Base-by-base conservation (phyloP, 2,797 vertebrate genomes). In the Notolepis coatsorum region DNA sequence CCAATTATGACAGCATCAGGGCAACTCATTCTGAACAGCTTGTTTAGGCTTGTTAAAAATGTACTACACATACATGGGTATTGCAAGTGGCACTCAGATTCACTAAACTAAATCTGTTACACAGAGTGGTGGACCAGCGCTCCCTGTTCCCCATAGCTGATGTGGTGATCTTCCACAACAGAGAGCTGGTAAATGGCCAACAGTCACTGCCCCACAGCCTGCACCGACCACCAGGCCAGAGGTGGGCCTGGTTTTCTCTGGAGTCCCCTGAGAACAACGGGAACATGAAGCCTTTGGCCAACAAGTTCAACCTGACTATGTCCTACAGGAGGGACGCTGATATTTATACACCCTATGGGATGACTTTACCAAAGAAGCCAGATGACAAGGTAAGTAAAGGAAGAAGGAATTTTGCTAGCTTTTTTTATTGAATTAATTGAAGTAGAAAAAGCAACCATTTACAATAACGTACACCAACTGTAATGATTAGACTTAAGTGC, bases 211-310 rank as follows among this genome's bases (percentile, higher is more conserved):
- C 96, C 0, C 6, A 76, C 0, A 51, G 84, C 41, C 82, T 86
- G 0, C 57, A 43, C 13, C 84, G 94, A 0, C 92, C 91, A 0
- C 66, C 0, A 0, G 67, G 82, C 2, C 97, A 99, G 80, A 92
- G 89, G 66, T 99, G 97, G 97, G 90, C 95, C 5, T 99, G 97
- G 97, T 80, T 95, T 20, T 96, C 95, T 12, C 65, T 99, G 80
- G 97, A 99, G 80, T 88, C 95, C 0, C 94, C 94, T 0, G 53
- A 56, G 59, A 55, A 94, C 81, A 93, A 86, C 0, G 88, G 76
- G 0, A 84, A 87, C 18, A 61, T 96, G 23, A 1, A 0, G 0
- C 50, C 5, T 1, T 93, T 90, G 60, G 80, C 81, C 0, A 78
- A 91, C 2, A 57, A 94, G 43, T 99, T 98, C 83, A 97, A 98